Conservation (phyloP, 2,888 invertebrate species). For the Mystacides longicornis region DNA sequence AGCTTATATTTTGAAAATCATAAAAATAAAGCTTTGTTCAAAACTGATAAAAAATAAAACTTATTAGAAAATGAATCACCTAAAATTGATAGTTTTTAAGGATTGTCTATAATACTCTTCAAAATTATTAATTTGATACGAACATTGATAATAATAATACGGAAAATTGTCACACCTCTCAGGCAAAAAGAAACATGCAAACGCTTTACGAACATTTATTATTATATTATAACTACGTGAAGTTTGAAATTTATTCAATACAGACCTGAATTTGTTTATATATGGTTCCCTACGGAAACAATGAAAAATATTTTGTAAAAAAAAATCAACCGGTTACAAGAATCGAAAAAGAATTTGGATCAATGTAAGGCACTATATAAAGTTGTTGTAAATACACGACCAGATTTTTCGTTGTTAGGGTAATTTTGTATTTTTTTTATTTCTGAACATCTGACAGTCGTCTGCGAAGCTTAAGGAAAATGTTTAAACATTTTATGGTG, state of each 20-base stretch:
- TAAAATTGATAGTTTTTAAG: no score
- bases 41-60: no score
- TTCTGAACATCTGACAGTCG: no score
- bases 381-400: no score
- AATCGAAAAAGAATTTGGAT: not conserved
- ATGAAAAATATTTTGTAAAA: slow-evolving; percentile 26
- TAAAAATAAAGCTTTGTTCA: no score
- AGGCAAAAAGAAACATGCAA: slow-evolving; percentile 18
- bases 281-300: slow-evolving; percentile 48
- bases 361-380: no score
- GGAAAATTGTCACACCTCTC: not conserved
- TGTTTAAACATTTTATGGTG: no score
- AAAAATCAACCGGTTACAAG: not conserved
- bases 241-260: slow-evolving; percentile 34
- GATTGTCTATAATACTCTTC: not conserved
- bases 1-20: no score
- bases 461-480: no score
- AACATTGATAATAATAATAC: not conserved
- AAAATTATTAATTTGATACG: not conserved
- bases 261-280: slow-evolving; percentile 52
- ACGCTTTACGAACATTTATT: slow-evolving; percentile 24
- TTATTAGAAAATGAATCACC: not conserved
- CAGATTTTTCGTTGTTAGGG: no score
- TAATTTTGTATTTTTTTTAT: no score
- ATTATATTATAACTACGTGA: slow-evolving; percentile 34